Conservation (phyloP, 2,797 vertebrate species). For the Myotis vivesi region DNA sequence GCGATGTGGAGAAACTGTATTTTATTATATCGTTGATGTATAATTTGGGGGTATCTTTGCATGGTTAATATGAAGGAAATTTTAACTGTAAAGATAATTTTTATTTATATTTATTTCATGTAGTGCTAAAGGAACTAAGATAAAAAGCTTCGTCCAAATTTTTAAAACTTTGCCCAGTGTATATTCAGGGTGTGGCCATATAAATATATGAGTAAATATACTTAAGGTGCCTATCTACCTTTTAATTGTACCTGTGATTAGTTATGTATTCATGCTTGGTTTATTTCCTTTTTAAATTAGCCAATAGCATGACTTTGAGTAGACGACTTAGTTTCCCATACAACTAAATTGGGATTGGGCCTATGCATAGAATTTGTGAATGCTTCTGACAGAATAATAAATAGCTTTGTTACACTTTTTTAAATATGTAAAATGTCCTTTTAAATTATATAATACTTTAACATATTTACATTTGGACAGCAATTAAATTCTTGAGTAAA, state of each 20-base stretch:
- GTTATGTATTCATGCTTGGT: constrained; percentile 36
- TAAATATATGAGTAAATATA: constrained; percentile 15
- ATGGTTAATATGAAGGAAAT: constrained; percentile 30
- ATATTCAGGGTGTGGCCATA: constrained; percentile 41
- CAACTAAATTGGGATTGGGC: constrained; percentile 19
- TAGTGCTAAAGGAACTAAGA: constrained; percentile 50
- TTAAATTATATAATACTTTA: constrained; percentile 56
- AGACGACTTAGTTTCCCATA: constrained; percentile 46
- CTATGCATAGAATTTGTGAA: constrained; percentile 41
- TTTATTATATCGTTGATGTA: constrained; percentile 45
- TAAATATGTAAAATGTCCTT: constrained; percentile 31
- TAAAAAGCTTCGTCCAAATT: constrained; percentile 34
- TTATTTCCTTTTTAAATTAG: constrained; percentile 55
- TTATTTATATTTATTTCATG: constrained; percentile 41
- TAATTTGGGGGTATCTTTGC: constrained; percentile 51
- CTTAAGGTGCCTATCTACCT: background rate
- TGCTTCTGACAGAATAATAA: constrained; percentile 36
- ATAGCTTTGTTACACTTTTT: constrained; percentile 39
- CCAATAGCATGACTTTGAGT: constrained; percentile 48
- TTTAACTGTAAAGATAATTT: constrained; percentile 59
- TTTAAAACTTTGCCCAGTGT: background rate
- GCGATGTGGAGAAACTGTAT: constrained; percentile 36
- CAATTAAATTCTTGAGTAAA: constrained; percentile 49
- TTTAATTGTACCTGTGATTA: constrained; percentile 54
- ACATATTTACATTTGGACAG: constrained; percentile 39